Percentiles rank a stretch among this genome's conserved stretches.
phyloP scores from a whole-genome alignment of 2,113 vertebrate species.

The Burhinus bistriatus region DNA sequence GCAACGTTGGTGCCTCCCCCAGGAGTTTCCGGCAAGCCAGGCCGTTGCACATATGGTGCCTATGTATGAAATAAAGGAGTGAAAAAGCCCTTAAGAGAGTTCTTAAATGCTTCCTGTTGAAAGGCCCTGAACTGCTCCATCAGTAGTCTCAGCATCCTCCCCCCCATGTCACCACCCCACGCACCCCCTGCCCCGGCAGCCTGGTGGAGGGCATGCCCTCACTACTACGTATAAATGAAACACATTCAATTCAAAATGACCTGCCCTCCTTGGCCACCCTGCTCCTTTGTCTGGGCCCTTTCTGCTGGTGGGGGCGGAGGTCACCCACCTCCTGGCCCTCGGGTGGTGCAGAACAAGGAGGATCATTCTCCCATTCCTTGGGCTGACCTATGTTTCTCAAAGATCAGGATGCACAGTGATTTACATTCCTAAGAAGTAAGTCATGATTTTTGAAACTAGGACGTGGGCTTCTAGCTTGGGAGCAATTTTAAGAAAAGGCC shows the following conservation, averaged over 20 bases:
- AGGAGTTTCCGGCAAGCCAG: neutral
- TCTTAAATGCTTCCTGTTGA: neutral
- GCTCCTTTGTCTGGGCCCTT: neutral
- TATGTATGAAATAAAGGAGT: neutral
- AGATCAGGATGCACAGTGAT: neutral
- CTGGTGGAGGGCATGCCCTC: neutral
- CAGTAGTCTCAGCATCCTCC: neutral
- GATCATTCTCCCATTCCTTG: neutral
- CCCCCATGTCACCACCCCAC: no score
- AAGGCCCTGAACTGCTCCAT: neutral
- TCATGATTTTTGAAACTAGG: neutral
- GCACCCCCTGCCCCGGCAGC: neutral
- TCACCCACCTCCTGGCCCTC: neutral
- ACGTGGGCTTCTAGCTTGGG: neutral
- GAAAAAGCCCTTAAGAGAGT: neutral
- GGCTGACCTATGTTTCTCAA: neutral
- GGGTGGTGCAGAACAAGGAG: neutral
- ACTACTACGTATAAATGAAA: neutral
- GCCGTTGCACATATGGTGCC: neutral
- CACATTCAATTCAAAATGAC: neutral
- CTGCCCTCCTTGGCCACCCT: neutral
- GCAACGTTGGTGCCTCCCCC: neutral
- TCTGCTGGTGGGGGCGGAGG: neutral
- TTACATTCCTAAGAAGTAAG: conserved; percentile 32
- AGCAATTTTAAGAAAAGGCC: neutral